Conservation (phyloP, 2,113 vertebrate species). For the Noturus placidus region DNA sequence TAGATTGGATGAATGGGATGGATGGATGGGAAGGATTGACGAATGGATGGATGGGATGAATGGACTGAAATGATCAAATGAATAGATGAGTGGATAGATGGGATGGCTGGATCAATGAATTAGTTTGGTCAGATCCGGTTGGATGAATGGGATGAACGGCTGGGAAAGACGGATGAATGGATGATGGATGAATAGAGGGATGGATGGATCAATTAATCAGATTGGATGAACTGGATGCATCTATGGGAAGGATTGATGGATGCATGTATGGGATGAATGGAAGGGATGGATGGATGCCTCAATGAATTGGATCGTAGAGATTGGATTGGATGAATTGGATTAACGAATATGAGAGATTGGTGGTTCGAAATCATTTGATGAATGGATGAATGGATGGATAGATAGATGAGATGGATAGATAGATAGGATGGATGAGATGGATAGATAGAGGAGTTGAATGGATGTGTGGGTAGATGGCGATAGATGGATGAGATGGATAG, state of each 20-base stretch:
- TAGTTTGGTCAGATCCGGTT: neutral
- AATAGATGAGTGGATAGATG: neutral
- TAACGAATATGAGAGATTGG: neutral
- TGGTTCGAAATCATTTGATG: neutral
- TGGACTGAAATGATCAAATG: neutral
- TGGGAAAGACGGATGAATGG: neutral
- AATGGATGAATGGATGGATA: neutral
- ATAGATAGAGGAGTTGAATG: too few species aligned
- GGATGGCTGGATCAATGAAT: neutral
- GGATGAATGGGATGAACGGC: neutral
- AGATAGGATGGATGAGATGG: neutral
- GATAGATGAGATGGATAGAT: neutral
- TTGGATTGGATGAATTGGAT: too few species aligned
- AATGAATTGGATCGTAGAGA: too few species aligned
- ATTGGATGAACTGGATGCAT: neutral
- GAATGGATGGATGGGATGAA: neutral
- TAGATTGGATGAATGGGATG: neutral
- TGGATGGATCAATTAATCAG: neutral
- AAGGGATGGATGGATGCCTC: too few species aligned
- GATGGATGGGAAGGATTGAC: neutral
- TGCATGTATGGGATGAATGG: neutral
- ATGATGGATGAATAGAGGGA: neutral
- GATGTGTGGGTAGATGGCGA: neutral
- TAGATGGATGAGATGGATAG: too few species aligned
- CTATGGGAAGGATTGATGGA: neutral